A percentile compares a stretch with the other conserved stretches of the same genome.
These are phyloP conservation scores for Pemphredon lugubris DNA, from an alignment of 2,888 invertebrate genomes.

Conservation along the genomic window DNA sequence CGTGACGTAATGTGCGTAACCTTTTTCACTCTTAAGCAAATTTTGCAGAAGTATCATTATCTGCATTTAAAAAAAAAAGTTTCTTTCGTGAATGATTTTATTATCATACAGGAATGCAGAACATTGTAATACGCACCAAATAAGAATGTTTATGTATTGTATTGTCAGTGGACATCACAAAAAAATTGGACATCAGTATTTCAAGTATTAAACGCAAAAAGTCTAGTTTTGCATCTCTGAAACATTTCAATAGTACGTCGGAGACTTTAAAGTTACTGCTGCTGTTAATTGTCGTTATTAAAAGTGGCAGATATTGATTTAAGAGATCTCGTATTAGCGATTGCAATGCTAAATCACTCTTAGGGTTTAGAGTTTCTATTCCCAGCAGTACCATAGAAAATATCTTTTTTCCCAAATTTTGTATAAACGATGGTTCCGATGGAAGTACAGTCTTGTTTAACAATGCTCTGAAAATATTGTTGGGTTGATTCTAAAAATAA, in stretches of 20 bases:
- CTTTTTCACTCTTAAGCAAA: conserved; percentile 67
- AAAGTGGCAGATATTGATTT: conserved; percentile 74
- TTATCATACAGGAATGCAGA: background rate
- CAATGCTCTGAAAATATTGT: conserved; percentile 70
- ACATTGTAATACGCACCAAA: conserved; percentile 66
- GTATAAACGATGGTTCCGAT: conserved; percentile 69
- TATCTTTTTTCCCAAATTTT: conserved; percentile 71
- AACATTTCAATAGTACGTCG: conserved; percentile 72
- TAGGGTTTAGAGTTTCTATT: conserved; percentile 71
- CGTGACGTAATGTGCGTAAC: conserved; percentile 59
- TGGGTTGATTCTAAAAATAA: conserved; percentile 73
- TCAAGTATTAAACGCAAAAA: conserved; percentile 70
- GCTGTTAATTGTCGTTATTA: conserved; percentile 65
- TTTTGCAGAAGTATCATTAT: conserved; percentile 72
- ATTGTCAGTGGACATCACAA: conserved; percentile 69
- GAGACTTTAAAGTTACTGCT: conserved; percentile 66
- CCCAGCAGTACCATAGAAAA: conserved; percentile 77
- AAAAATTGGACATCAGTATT: conserved; percentile 70
- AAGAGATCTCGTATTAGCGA: conserved; percentile 73
- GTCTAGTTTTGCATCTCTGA: conserved; percentile 68
- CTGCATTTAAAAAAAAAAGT: conserved; percentile 51
- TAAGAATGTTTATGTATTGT: conserved; percentile 74
- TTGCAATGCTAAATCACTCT: conserved; percentile 73
- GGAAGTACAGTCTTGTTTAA: conserved; percentile 73
- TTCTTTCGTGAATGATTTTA: background rate